Percentiles rank a stretch among this genome's conserved stretches.
phyloP scores from a whole-genome alignment of 2,888 invertebrate species.

The Leucoma salicis region DNA sequence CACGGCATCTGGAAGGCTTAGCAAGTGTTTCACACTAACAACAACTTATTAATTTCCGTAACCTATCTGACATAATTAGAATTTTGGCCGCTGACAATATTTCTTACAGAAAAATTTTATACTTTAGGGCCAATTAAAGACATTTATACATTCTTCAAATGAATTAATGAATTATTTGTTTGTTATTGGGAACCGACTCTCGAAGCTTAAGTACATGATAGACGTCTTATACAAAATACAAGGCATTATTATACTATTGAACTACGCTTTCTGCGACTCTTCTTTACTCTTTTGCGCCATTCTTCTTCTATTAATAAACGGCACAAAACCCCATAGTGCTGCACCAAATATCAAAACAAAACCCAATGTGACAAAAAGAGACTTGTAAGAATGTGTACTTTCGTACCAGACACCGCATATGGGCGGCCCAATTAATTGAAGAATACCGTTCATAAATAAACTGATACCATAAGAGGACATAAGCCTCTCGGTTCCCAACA shows the following conservation, averaged over 20 bases:
- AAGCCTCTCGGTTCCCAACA: conserved; percentile 91
- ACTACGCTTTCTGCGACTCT: conserved; percentile 47
- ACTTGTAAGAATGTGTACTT: conserved; percentile 84
- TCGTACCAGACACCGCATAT: conserved; percentile 89
- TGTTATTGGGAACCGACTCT: no score
- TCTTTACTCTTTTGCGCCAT: conserved; percentile 36
- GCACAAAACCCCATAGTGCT: conserved; percentile 88
- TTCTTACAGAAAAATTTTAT: neutral
- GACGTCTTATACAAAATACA: conserved; percentile 9
- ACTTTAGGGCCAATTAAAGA: no score
- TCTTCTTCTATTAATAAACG: conserved; percentile 82
- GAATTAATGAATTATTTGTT: no score
- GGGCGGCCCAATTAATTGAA: conserved; percentile 91
- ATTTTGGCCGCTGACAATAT: neutral
- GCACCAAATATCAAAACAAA: conserved; percentile 87
- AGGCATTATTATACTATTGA: neutral
- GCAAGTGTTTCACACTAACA: no score
- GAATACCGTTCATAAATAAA: conserved; percentile 90
- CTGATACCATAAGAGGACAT: conserved; percentile 94
- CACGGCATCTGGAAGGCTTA: no score
- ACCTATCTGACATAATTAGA: neutral
- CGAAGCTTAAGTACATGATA: no score
- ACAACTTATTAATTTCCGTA: no score
- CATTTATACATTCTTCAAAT: no score
- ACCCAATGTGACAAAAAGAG: conserved; percentile 88